phyloP scores from a whole-genome alignment of 1,140 invertebrate species.

The Zophobas atratus region DNA sequence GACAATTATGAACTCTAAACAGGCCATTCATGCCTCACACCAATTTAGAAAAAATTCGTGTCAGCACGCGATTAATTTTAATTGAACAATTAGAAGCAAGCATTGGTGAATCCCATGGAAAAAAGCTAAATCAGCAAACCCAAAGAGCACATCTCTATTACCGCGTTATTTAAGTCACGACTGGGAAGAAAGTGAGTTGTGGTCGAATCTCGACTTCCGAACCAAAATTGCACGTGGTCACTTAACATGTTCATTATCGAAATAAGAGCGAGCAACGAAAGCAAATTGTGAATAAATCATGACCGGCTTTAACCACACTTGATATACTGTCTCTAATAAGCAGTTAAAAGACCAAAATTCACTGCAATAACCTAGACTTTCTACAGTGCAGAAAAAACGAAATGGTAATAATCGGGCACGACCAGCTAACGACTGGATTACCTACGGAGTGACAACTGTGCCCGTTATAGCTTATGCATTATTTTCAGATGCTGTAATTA shows the following conservation, averaged over 20 bases:
- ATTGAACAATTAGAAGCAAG: constrained; percentile 21
- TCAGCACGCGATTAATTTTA: constrained; percentile 17
- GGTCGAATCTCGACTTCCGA: constrained; percentile 22
- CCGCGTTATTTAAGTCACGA: constrained; percentile 2
- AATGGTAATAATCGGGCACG: constrained; percentile 3
- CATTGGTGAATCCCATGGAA: neutral
- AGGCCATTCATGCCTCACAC: constrained; percentile 15
- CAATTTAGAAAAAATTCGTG: constrained; percentile 5
- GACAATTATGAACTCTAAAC: constrained; percentile 27
- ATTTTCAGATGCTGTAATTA: neutral
- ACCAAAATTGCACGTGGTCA: constrained; percentile 14
- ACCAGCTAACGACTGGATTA: neutral
- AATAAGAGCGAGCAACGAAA: constrained; percentile 32
- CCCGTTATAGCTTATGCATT: too few species aligned
- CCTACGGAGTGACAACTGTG: too few species aligned
- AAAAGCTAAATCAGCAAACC: neutral
- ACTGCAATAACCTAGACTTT: constrained; percentile 9
- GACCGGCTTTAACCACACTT: constrained; percentile 31
- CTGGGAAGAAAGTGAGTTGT: constrained; percentile 13
- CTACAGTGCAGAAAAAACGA: constrained; percentile 6
- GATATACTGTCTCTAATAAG: constrained; percentile 42
- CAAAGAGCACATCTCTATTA: constrained; percentile 21
- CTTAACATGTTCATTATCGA: constrained; percentile 24
- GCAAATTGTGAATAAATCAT: constrained; percentile 41
- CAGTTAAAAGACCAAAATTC: constrained; percentile 24